Evolutionary conservation across 2,797 vertebrate species (phyloP).

Genomic region (Sphaeramia orbicularis): DNA sequence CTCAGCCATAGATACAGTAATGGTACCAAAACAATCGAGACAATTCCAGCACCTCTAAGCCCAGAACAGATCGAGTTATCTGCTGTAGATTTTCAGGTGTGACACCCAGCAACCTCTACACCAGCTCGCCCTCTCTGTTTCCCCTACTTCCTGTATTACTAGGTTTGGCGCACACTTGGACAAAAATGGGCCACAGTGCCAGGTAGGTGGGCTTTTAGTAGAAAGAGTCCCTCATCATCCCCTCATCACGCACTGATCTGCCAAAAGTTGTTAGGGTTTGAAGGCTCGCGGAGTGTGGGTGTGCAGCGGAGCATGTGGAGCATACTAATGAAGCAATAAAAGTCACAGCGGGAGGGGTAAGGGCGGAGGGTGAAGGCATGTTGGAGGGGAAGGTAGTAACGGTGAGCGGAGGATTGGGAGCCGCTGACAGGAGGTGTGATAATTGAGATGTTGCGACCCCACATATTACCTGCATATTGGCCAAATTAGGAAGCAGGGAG

Average conservation of each 20-base stretch:
- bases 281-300: slow-evolving; percentile 74
- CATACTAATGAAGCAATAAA: slow-evolving; percentile 99
- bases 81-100: slow-evolving; percentile 5
- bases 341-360: slow-evolving; percentile 87
- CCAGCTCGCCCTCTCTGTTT: slow-evolving; percentile 31
- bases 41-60: not conserved
- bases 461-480: slow-evolving; percentile 84
- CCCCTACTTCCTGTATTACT: slow-evolving; percentile 31
- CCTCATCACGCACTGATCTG: slow-evolving; percentile 73
- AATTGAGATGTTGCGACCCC: slow-evolving; percentile 87
- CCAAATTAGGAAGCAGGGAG: slow-evolving; percentile 66
- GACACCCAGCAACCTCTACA: slow-evolving; percentile 29
- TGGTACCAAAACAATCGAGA: not conserved
- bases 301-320: slow-evolving; percentile 89
- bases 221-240: slow-evolving; percentile 68
- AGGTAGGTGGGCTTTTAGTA: slow-evolving; percentile 73
- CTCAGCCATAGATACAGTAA: too few species aligned
- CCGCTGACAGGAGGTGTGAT: slow-evolving; percentile 84
- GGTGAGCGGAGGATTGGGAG: slow-evolving; percentile 64
- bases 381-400: slow-evolving; percentile 46
- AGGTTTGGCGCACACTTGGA: slow-evolving; percentile 28
- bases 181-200: slow-evolving; percentile 42
- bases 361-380: slow-evolving; percentile 53
- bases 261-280: slow-evolving; percentile 79
- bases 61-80: slow-evolving; percentile 6